Conservation (phyloP, 2,797 vertebrate species). For the Eleutherodactylus coqui region DNA sequence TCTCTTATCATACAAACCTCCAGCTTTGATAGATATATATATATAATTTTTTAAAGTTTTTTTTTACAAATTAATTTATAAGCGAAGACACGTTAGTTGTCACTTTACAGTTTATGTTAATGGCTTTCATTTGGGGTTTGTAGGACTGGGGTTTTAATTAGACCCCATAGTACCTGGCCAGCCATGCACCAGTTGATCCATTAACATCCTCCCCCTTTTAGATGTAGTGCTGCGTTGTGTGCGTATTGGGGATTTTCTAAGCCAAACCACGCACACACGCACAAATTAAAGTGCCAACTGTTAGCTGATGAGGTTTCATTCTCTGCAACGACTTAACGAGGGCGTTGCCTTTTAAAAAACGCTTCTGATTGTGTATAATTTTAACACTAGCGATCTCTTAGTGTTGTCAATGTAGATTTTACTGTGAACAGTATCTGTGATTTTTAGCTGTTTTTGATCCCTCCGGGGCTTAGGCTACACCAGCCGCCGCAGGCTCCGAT, state of each 20-base stretch:
- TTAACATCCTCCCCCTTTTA: conserved; percentile 88
- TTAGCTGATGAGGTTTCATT: conserved; percentile 90
- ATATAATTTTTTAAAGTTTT: not conserved
- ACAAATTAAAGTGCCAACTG: conserved; percentile 89
- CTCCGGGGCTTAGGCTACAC: conserved; percentile 87
- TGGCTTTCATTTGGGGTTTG: conserved; percentile 75
- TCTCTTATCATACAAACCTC: conserved; percentile 26
- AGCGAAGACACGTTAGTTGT: not conserved
- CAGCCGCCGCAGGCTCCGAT: conserved; percentile 87
- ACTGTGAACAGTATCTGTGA: conserved; percentile 90
- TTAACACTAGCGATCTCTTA: conserved; percentile 91
- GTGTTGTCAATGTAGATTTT: conserved; percentile 92
- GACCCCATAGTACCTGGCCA: conserved; percentile 83
- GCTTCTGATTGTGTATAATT: conserved; percentile 91
- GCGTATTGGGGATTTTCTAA: conserved; percentile 89
- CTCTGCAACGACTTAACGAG: conserved; percentile 88
- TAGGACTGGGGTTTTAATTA: conserved; percentile 69
- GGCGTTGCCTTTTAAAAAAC: conserved; percentile 90
- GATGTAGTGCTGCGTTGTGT: conserved; percentile 88
- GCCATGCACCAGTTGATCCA: conserved; percentile 89
- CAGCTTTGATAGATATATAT: conserved; percentile 8
- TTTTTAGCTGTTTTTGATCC: conserved; percentile 86
- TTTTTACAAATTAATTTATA: conserved; percentile 3
- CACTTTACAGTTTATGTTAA: conserved; percentile 26
- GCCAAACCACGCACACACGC: conserved; percentile 66